Evolutionary conservation across 2,113 vertebrate genomes (phyloP).

Genomic region (Oxygymnocypris stewartii): DNA sequence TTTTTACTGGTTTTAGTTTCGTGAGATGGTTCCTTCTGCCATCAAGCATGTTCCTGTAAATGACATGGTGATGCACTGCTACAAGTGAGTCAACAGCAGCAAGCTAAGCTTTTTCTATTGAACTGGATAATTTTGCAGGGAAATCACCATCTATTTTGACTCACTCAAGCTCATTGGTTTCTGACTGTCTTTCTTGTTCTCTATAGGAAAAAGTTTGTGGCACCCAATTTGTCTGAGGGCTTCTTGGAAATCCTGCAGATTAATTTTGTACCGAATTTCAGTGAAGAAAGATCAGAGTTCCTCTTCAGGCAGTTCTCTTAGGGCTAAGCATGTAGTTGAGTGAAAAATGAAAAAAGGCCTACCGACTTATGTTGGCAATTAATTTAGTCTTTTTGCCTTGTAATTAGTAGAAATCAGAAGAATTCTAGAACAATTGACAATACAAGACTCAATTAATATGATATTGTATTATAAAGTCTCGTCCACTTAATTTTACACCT

Average conservation of each 20-base stretch:
- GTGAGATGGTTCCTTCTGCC: conserved; percentile 78
- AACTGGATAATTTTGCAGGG: background rate
- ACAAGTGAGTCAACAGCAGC: conserved; percentile 68
- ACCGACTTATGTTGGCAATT: background rate
- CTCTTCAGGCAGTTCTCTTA: conserved; percentile 74
- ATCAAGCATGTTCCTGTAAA: conserved; percentile 69
- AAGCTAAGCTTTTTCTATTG: background rate
- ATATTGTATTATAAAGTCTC: background rate
- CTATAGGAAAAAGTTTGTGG: conserved; percentile 77
- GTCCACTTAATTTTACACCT: background rate
- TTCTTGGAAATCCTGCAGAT: conserved; percentile 83
- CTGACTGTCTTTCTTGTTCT: conserved; percentile 30
- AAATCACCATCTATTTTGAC: background rate
- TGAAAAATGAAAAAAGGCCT: background rate
- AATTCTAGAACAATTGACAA: background rate
- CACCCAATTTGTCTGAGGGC: conserved; percentile 78
- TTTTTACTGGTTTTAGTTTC: conserved; percentile 69
- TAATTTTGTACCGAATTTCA: conserved; percentile 79
- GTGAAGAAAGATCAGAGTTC: conserved; percentile 66
- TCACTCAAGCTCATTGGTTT: background rate
- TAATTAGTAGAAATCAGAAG: background rate
- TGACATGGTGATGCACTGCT: conserved; percentile 78
- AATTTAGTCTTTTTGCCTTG: background rate
- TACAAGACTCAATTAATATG: background rate
- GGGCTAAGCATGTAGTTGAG: conserved; percentile 56